Conservation (phyloP, 2,113 vertebrate species). For the Lophotis ruficrista region DNA sequence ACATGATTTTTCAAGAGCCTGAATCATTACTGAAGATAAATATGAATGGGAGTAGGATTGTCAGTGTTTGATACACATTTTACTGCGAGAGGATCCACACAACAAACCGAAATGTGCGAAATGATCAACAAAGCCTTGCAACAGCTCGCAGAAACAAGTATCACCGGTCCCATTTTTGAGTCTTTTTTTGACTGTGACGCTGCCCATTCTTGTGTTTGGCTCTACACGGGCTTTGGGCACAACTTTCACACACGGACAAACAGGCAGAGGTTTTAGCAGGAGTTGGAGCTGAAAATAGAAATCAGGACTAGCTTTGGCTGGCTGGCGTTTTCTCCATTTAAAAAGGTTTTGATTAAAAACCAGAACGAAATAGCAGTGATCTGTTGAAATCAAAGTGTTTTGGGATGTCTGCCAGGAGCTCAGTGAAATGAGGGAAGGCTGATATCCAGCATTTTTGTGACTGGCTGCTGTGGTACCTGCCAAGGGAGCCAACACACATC, state of each 20-base stretch:
- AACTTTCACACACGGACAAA: background rate
- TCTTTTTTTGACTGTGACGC: background rate
- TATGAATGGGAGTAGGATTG: background rate
- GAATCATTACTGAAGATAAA: constrained; percentile 41
- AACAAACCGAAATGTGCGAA: background rate
- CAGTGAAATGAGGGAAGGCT: background rate
- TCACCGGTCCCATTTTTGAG: background rate
- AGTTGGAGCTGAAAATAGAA: background rate
- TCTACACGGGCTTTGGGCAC: background rate
- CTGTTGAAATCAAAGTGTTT: background rate
- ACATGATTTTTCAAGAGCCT: constrained; percentile 44
- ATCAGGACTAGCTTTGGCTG: background rate
- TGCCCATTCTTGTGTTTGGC: background rate
- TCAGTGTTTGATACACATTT: background rate
- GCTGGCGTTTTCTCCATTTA: background rate
- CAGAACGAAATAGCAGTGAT: background rate
- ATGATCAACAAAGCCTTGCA: background rate
- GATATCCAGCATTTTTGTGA: background rate
- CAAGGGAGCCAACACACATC: background rate
- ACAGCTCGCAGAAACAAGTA: background rate
- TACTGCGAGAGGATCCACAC: background rate
- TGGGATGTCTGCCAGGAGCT: background rate
- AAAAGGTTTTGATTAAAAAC: background rate
- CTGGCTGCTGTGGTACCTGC: background rate
- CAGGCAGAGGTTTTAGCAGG: background rate